Base-by-base conservation (phyloP, 1,140 invertebrate species). In the Pseudomyrmex dendroicus region DNA sequence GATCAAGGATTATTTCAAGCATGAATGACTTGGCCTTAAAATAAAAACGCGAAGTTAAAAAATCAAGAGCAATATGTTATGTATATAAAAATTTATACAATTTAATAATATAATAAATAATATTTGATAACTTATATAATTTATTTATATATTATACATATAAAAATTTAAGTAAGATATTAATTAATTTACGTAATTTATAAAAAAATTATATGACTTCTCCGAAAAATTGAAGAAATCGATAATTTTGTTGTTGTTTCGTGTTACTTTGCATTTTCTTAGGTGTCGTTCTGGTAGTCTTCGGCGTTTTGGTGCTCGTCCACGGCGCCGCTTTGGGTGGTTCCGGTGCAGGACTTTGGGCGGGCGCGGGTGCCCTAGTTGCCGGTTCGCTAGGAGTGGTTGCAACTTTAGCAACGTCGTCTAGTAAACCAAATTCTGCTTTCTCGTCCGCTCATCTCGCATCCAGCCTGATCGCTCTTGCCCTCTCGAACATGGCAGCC, bases 331-430 rank as follows among this genome's bases (percentile, higher is more conserved):
- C 94, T 0, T 85, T 95, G 59, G 93, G 94, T 20, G 89, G 91
- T 46, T 93, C 94, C 2, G 95, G 94, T 10, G 94, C 93, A 13
- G 95, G 95, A 50, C 84, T 95, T 2, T 95, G 95, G 95, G 94
- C 94, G 25, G 95, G 95, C 8, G 91, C 93, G 4, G 93, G 93
- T n/a, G 94, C 95, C 2, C 84, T 94, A 8, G 91, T 93, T 0
- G 92, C 94, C 0, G 95, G 93, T 17, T 92, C 92, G 0, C 73
- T 94, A 5, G 93, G 93, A 13, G 92, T 94, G 7, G 92, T 94
- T 2, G 92, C 93, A 1, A 92, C 93, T 0, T 88, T 94, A 15
- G 91, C 93, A 3, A 90, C 91, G 3, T 92, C 92, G 5, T 86
- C 86, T 35, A 87, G 82, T 22, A 91, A 87, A 57, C 61, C 89